Evolutionary conservation across 2,888 invertebrate genomes (phyloP), one percentile per base, ranked within the genome.

Genomic region (Tetramorium bicarinatum): DNA sequence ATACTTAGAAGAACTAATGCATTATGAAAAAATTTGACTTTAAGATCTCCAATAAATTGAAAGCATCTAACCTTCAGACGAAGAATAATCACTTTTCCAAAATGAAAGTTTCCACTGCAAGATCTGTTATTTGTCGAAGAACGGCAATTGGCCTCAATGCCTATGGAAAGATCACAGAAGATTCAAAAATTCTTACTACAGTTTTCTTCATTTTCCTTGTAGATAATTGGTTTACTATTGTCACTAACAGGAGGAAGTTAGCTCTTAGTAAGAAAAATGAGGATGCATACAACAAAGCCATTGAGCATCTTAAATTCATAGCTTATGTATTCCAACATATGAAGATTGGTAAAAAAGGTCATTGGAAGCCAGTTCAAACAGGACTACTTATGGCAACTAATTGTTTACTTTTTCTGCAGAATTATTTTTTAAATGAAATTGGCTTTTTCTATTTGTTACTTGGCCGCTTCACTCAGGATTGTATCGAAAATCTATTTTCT

Each of bases 221-320:
- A 61, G 7, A 61, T 25, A 18, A 3, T 34, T 61, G 59, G 34
- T 61, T 61, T 61, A 15, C 13, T 59, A 29, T 61, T 61, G 29
- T 61, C 18, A 61, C 59, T 0, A 61, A 29, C 18, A 61, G 59
- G 34, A 34, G 0, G 2, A 61, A 61, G 18, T 18, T 61, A 0
- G 59, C 34, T 34, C 59, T 61, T 6, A 61, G 59, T 61, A 61
- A 61, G 59, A 61, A 61, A 61, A 61, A 61, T 61, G 59, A 61
- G 18, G 59, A 61, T 11, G 59, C 29, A 59, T 59, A 59, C 7
- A 59, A 59, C 25, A 61, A 61, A 34, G 34, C 59, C 3, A 61
- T 34, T 59, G 59, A 61, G 59, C 59, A 61, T 61, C 18, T 61
- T 15, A 25, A 61, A 61, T 61, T 61, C 34, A 18, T 18, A 29